Evolutionary conservation across 2,888 invertebrate genomes (phyloP).

Genomic region (Drosophila flavopinicola): DNA sequence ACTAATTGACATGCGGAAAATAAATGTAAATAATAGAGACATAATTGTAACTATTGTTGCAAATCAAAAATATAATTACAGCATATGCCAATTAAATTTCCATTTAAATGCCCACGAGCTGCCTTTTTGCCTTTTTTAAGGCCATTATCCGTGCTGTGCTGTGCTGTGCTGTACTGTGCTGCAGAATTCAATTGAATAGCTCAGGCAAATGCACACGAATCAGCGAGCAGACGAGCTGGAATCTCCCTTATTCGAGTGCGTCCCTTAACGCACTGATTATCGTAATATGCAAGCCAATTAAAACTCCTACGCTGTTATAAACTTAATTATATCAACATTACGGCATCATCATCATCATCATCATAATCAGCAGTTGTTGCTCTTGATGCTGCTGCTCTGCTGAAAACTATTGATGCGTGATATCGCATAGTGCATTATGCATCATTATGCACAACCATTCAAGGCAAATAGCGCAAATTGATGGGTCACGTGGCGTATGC

Average conservation of each 20-base stretch:
- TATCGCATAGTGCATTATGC: constrained; percentile 45
- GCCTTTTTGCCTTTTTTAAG: constrained; percentile 28
- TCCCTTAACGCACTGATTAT: constrained; percentile 56
- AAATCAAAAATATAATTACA: constrained; percentile 60
- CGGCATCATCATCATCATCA: constrained; percentile 14
- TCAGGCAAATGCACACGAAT: constrained; percentile 54
- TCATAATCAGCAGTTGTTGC: constrained; percentile 12
- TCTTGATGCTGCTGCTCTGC: constrained; percentile 25
- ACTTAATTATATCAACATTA: constrained; percentile 52
- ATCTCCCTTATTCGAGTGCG: constrained; percentile 7
- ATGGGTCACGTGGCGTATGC: constrained; percentile 50
- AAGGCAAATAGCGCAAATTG: constrained; percentile 15
- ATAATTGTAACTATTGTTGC: constrained; percentile 64
- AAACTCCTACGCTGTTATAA: constrained; percentile 61
- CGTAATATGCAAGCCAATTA: constrained; percentile 66
- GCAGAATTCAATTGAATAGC: constrained; percentile 55
- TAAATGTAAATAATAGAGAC: constrained; percentile 58
- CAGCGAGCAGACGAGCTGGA: constrained; percentile 15
- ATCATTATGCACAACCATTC: constrained; percentile 26
- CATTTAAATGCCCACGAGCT: constrained; percentile 53
- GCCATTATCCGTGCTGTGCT: constrained; percentile 41
- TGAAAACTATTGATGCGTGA: constrained; percentile 50
- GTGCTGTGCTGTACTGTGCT: constrained; percentile 20
- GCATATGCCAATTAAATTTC: constrained; percentile 68
- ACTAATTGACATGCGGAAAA: constrained; percentile 64